A percentile compares a stretch with the other conserved stretches of the same genome.
These are phyloP conservation scores for Rhineura floridana DNA, from an alignment of 2,113 vertebrate genomes.

Conservation along the genomic window DNA sequence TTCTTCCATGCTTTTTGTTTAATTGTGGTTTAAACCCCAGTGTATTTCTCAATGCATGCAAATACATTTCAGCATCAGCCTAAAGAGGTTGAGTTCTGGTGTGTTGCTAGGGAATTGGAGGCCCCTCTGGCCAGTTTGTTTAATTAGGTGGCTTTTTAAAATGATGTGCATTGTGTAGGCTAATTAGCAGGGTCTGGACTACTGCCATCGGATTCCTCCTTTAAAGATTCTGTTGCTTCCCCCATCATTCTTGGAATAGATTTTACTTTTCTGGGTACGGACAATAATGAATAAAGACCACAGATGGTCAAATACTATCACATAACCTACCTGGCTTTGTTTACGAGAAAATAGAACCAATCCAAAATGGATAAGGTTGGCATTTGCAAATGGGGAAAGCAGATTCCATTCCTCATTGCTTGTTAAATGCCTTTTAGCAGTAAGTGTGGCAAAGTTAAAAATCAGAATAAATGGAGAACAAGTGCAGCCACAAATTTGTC, in stretches of 20 bases:
- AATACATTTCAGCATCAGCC: conserved; percentile 9
- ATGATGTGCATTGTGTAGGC: conserved; percentile 17
- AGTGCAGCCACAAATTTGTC: conserved; percentile 54
- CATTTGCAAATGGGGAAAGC: conserved; percentile 39
- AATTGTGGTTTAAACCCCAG: not conserved
- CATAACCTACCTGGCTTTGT: conserved; percentile 34
- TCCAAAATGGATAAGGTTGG: conserved; percentile 41
- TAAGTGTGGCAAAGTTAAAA: conserved; percentile 55
- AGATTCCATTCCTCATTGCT: conserved; percentile 51
- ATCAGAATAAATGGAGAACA: conserved; percentile 58
- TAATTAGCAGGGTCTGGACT: conserved; percentile 58
- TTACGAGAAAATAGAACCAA: conserved; percentile 36
- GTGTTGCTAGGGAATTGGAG: conserved; percentile 15
- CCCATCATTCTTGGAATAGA: conserved; percentile 40
- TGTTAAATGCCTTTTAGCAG: conserved; percentile 48
- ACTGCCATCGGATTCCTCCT: conserved; percentile 41
- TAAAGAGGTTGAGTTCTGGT: not conserved
- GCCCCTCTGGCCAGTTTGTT: conserved; percentile 25
- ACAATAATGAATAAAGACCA: conserved; percentile 49
- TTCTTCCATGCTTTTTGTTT: not conserved
- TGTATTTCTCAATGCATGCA: not conserved
- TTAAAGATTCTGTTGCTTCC: conserved; percentile 49
- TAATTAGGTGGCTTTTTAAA: conserved; percentile 55
- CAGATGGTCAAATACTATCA: conserved; percentile 46
- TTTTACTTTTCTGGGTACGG: conserved; percentile 48